phyloP scores from a whole-genome alignment of 2,797 vertebrate genomes.

The Micropoecilia bifurca region DNA sequence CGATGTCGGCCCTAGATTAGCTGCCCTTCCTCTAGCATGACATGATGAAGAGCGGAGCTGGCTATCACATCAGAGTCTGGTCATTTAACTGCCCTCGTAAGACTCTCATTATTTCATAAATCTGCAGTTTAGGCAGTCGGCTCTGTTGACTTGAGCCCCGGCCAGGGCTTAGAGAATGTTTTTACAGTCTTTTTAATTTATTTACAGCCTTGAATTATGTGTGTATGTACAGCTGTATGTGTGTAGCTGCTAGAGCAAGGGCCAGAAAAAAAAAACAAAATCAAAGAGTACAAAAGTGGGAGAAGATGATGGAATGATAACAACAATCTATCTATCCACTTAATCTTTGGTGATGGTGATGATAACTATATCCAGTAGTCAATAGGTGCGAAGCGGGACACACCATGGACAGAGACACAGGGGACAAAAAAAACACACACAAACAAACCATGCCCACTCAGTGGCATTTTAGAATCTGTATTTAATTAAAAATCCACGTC shows the following conservation, averaged over 20 bases:
- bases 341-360: background rate
- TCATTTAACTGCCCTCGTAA: constrained; percentile 60
- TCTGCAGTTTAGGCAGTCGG: constrained; percentile 53
- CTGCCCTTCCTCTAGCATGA: constrained; percentile 48
- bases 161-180: constrained; percentile 58
- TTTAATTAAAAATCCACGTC: background rate
- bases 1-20: constrained; percentile 52
- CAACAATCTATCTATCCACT: background rate
- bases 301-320: background rate
- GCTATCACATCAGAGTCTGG: constrained; percentile 62
- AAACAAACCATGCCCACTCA: background rate
- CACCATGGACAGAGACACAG: background rate
- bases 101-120: constrained; percentile 76
- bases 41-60: constrained; percentile 52
- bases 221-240: constrained; percentile 4
- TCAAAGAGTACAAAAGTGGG: background rate
- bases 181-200: constrained; percentile 61
- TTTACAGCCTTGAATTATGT: constrained; percentile 52
- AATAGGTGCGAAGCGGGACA: background rate
- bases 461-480: background rate
- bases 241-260: background rate
- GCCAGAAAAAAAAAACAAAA: background rate
- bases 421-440: background rate
- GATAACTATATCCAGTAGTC: background rate
- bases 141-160: constrained; percentile 57